Evolutionary conservation across 2,113 vertebrate genomes (phyloP), one percentile per base, ranked within the genome.

Genomic region (Collichthys lucidus): DNA sequence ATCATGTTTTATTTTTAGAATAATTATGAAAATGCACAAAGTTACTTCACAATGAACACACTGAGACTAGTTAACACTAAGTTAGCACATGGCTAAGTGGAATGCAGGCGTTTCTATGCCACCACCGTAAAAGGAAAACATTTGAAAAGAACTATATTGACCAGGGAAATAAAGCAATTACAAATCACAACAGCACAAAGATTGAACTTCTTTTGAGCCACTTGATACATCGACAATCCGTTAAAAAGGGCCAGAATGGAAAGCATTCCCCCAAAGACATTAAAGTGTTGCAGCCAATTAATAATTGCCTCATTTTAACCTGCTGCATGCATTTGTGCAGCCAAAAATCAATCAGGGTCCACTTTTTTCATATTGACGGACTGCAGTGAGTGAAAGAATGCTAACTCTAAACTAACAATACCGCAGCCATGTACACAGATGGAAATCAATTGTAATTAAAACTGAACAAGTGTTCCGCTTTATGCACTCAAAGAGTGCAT

Each of bases 371-470:
- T 82, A 93, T 89, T 91, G 89, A 94, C 76, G 88, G 80, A 91
- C 85, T 80, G 81, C 14, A 17, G 29, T 63, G 63, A 82, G 88
- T 73, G 82, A 85, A 90, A 90, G 81, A 90, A 91, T 55, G 77
- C 83, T 64, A 90, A 93, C 88, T 88, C 79, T 68, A 73, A 89
- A 91, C 77, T 81, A 92, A 94, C 92, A 94, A 94, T 92, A 90
- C 91, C 67, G 89, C 74, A 91, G 85, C 91, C 90, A 83, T 95
- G 94, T 95, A 94, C 95, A 93, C 88, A 95, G 95, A 96, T 96
- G 95, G 91, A 95, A 97, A 97, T 97, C 96, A 96, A 96, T 96
- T 95, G 94, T 97, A 97, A 97, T 97, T 97, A 96, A 96, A 96
- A 96, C 90, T 90, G 95, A 95, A 96, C 96, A 96, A 96, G 94